phyloP scores from a whole-genome alignment of 2,888 invertebrate genomes.

The Hedychridium roseum region DNA sequence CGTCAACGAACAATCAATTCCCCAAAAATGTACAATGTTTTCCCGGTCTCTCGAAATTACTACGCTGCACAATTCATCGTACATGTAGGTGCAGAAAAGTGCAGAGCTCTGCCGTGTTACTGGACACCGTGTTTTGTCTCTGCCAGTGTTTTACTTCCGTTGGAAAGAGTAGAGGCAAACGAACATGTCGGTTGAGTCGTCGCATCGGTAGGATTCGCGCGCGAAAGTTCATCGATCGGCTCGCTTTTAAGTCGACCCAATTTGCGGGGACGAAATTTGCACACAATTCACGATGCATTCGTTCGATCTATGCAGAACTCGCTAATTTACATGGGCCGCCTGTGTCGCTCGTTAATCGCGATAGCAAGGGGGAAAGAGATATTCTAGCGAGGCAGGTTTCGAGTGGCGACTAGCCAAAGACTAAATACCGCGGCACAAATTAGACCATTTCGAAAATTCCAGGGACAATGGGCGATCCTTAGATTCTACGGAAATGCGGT shows the following conservation, averaged over 20 bases:
- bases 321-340: too few species aligned
- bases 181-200: neutral
- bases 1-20: neutral
- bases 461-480: too few species aligned
- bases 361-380: too few species aligned
- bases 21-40: neutral
- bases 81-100: neutral
- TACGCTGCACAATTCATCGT: neutral
- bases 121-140: too few species aligned
- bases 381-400: too few species aligned
- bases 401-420: too few species aligned
- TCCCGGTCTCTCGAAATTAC: neutral
- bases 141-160: too few species aligned
- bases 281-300: constrained; percentile 8
- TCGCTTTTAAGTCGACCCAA: constrained; percentile 9
- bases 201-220: neutral
- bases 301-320: neutral
- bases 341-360: too few species aligned
- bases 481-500: too few species aligned
- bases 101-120: neutral
- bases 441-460: too few species aligned
- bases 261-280: constrained; percentile 12
- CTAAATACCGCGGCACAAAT: too few species aligned
- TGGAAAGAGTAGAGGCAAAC: neutral
- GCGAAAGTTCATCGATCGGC: neutral